These are phyloP conservation scores for Helicoverpa zea DNA, from an alignment of 1,140 invertebrate genomes.

Conservation along the genomic window DNA sequence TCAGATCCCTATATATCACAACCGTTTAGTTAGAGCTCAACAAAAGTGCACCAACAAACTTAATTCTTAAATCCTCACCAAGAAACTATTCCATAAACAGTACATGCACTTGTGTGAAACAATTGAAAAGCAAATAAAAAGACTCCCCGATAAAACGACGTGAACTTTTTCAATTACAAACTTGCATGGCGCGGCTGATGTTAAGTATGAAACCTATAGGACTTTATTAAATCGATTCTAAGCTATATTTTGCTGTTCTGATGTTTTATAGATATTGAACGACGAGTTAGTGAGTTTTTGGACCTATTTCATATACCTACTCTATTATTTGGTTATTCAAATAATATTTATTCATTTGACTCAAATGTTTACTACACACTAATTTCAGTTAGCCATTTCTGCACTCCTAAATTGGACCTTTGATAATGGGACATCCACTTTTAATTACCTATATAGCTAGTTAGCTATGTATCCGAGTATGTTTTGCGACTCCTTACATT, in stretches of 20 bases:
- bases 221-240: conserved; percentile 46
- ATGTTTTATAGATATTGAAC: neutral
- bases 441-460: too few relatives aligned
- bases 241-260: neutral
- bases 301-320: neutral
- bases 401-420: too few relatives aligned
- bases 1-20: neutral
- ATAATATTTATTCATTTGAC: too few relatives aligned
- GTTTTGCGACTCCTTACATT: too few relatives aligned
- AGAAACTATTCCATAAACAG: conserved; percentile 46
- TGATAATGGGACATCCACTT: too few relatives aligned
- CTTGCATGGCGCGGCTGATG: conserved; percentile 73
- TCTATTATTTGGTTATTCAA: too few relatives aligned
- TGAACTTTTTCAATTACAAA: conserved; percentile 85
- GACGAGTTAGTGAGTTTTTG: neutral
- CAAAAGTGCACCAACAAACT: conserved; percentile 11
- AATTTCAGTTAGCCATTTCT: too few relatives aligned
- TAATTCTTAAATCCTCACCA: conserved; percentile 20
- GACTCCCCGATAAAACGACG: conserved; percentile 80
- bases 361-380: too few relatives aligned
- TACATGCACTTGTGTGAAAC: conserved; percentile 62
- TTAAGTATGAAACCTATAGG: conserved; percentile 52
- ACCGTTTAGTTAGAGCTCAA: neutral
- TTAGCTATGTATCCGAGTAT: too few relatives aligned
- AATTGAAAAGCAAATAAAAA: conserved; percentile 84